Evolutionary conservation across 2,888 invertebrate species (phyloP).

Genomic region (Dexiosoma caninum): DNA sequence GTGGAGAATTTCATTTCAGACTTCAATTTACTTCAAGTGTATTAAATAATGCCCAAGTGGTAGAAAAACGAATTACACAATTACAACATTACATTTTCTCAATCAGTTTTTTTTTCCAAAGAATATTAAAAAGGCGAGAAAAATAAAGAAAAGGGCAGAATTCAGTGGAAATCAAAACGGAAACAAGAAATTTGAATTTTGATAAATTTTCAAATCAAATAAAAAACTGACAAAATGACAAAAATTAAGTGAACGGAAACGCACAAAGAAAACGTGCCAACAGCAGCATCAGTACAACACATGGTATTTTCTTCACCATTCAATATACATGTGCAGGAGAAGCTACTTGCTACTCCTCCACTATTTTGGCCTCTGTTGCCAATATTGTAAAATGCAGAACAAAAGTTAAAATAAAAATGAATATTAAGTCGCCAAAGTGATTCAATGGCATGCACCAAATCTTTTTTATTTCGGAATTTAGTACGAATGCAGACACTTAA

Average conservation of each 20-base stretch:
- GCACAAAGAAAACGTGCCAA: slow-evolving; percentile 54
- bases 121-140: not conserved
- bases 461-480: slow-evolving; percentile 17
- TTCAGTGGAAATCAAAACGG: slow-evolving; percentile 44
- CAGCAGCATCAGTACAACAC: slow-evolving; percentile 30
- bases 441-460: slow-evolving; percentile 63
- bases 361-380: not conserved
- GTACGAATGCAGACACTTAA: slow-evolving; percentile 49
- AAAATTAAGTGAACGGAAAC: slow-evolving; percentile 52
- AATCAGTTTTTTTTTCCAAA: slow-evolving; percentile 10
- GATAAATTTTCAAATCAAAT: slow-evolving; percentile 63
- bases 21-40: slow-evolving; percentile 60
- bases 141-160: not conserved
- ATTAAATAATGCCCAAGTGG: slow-evolving; percentile 64
- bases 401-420: not conserved
- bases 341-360: slow-evolving; percentile 10
- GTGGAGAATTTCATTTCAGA: slow-evolving; percentile 33
- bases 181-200: slow-evolving; percentile 64
- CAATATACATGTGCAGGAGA: slow-evolving; percentile 35
- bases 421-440: slow-evolving; percentile 61
- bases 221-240: slow-evolving; percentile 8
- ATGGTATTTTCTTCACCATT: not conserved
- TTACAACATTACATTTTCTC: slow-evolving; percentile 29
- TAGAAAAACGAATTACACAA: slow-evolving; percentile 63
- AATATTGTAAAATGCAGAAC: not conserved